Conservation (phyloP, 2,797 vertebrate genomes). For the Rhinichthys osculus region DNA sequence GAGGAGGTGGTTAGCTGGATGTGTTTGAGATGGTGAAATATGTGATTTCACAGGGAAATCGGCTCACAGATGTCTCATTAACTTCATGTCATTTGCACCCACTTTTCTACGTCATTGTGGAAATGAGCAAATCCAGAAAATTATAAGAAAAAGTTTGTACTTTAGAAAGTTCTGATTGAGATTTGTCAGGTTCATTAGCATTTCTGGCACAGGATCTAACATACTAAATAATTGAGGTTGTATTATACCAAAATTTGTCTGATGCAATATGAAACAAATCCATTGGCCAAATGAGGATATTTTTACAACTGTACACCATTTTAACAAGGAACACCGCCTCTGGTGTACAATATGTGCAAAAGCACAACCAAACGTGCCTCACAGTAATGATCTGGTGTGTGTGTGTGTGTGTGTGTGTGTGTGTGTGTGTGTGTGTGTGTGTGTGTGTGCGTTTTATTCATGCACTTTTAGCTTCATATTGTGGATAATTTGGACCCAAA, state of each 20-base stretch:
- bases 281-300: background rate
- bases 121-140: slow-evolving; percentile 1
- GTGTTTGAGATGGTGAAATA: slow-evolving; percentile 41
- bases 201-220: slow-evolving; percentile 28
- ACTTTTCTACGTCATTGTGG: slow-evolving; percentile 37
- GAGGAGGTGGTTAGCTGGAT: slow-evolving; percentile 30
- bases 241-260: slow-evolving; percentile 12
- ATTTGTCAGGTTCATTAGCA: slow-evolving; percentile 36
- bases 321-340: background rate
- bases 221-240: background rate
- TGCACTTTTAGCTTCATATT: slow-evolving; percentile 9
- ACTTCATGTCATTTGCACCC: slow-evolving; percentile 43
- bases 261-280: slow-evolving; percentile 13
- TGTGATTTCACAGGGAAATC: slow-evolving; percentile 45
- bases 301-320: slow-evolving; percentile 13
- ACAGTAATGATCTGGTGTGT: background rate
- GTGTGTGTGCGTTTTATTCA: slow-evolving; percentile 18
- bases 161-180: slow-evolving; percentile 17
- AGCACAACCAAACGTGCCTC: background rate
- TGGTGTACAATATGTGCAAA: slow-evolving; percentile 19
- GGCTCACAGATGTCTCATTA: slow-evolving; percentile 53
- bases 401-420: too few species aligned
- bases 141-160: slow-evolving; percentile 23
- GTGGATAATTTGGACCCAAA: slow-evolving; percentile 32
- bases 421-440: too few species aligned